These are phyloP conservation scores for Falcunculus frontatus DNA, from an alignment of 2,113 vertebrate genomes.

Conservation along the genomic window DNA sequence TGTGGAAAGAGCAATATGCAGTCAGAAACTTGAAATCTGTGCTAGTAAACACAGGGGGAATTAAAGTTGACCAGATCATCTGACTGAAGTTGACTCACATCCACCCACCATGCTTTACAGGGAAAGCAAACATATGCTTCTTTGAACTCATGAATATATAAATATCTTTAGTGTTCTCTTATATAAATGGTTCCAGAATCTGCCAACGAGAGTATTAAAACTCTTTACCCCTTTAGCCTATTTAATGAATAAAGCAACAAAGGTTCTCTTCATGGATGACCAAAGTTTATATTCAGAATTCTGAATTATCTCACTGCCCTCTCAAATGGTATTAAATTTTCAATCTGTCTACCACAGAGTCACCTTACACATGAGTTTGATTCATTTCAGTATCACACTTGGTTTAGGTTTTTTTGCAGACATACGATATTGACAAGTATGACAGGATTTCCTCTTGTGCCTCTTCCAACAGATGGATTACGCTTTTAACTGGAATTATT, in stretches of 20 bases:
- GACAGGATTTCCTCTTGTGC: not conserved
- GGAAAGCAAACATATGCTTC: constrained; percentile 37
- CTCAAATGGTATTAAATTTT: not conserved
- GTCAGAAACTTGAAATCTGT: constrained; percentile 1
- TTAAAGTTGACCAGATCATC: constrained; percentile 47
- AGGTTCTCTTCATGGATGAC: not conserved
- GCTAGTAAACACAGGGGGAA: constrained; percentile 17
- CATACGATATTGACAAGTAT: not conserved
- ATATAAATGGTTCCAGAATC: not conserved
- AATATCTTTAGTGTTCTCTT: not conserved
- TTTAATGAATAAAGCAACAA: not conserved
- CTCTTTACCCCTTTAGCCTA: not conserved
- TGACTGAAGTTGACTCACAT: constrained; percentile 41
- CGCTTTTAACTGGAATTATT: not conserved
- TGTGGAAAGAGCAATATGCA: constrained; percentile 7
- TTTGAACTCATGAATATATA: constrained; percentile 21
- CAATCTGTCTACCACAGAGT: not conserved
- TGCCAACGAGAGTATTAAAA: not conserved
- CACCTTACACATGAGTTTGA: not conserved
- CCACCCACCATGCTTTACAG: constrained; percentile 8
- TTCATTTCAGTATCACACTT: not conserved
- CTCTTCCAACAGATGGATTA: not conserved
- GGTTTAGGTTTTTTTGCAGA: accelerated
- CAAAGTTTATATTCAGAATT: not conserved
- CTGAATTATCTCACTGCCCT: not conserved